A percentile compares a stretch with the other conserved stretches of the same genome.
These are phyloP conservation scores for Phalangium opilio DNA, from an alignment of 2,888 invertebrate genomes.

Conservation along the genomic window DNA sequence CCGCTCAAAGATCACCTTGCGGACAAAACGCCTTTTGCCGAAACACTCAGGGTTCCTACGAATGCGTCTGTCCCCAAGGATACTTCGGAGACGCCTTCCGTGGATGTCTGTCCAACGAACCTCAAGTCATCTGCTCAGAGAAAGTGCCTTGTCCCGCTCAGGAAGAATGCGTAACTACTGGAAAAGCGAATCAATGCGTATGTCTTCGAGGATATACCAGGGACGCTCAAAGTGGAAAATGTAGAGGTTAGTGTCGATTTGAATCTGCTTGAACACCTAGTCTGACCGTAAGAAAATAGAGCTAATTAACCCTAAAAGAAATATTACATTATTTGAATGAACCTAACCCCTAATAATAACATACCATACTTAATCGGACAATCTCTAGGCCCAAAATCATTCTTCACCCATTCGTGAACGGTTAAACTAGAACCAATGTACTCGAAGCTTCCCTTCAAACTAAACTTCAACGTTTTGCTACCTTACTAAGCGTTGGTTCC, in stretches of 20 bases:
- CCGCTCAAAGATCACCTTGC: constrained; percentile 51
- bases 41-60: constrained; percentile 68
- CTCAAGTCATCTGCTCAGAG: constrained; percentile 15
- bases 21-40: constrained; percentile 69
- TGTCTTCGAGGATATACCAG: constrained; percentile 75
- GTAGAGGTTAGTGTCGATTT: constrained; percentile 18
- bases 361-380: too few relatives aligned
- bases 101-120: constrained; percentile 19
- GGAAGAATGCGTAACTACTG: constrained; percentile 69
- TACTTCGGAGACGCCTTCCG: constrained; percentile 29
- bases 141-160: constrained; percentile 15
- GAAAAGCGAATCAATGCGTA: constrained; percentile 66
- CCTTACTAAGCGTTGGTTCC: too few relatives aligned
- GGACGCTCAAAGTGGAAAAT: constrained; percentile 17
- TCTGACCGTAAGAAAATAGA: too few relatives aligned
- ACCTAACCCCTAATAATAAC: too few relatives aligned
- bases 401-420: too few relatives aligned
- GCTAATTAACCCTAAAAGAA: too few relatives aligned
- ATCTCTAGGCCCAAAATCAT: too few relatives aligned
- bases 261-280: too few relatives aligned
- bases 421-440: too few relatives aligned
- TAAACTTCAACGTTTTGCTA: too few relatives aligned
- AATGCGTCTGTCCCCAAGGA: constrained; percentile 67
- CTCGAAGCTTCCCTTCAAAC: too few relatives aligned
- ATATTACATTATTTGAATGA: too few relatives aligned